phyloP scores from a whole-genome alignment of 2,888 invertebrate genomes.

The Scelioninae gen. 1 region DNA sequence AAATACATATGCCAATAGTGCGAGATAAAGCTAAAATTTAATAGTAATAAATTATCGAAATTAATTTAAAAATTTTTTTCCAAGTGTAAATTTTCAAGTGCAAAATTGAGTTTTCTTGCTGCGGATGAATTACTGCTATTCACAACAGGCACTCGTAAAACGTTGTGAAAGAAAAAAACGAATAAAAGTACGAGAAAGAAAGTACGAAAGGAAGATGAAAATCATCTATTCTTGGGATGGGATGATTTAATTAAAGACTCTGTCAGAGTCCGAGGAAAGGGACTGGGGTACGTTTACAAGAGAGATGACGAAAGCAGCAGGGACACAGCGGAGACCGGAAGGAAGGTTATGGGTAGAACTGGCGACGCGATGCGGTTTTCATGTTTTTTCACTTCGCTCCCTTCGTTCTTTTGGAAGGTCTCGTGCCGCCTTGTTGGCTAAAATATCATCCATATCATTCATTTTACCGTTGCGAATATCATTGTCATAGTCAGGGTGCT shows the following conservation, averaged over 20 bases:
- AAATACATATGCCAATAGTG: too few relatives aligned
- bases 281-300: slow-evolving; percentile 52
- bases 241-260: slow-evolving; percentile 81
- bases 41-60: too few relatives aligned
- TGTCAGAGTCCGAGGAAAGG: slow-evolving; percentile 72
- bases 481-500: slow-evolving; percentile 74
- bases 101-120: slow-evolving; percentile 56
- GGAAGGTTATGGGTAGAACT: slow-evolving; percentile 79
- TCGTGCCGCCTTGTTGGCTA: slow-evolving; percentile 82
- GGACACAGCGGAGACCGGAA: slow-evolving; percentile 79
- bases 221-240: slow-evolving; percentile 72
- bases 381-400: slow-evolving; percentile 84
- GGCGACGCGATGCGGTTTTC: slow-evolving; percentile 85
- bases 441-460: slow-evolving; percentile 80
- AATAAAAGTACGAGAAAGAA: slow-evolving; percentile 48
- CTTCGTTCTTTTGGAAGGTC: slow-evolving; percentile 77
- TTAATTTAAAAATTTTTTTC: too few relatives aligned
- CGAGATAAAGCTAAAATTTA: too few relatives aligned
- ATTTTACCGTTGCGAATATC: slow-evolving; percentile 77
- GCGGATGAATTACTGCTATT: slow-evolving; percentile 63
- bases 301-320: slow-evolving; percentile 72
- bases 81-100: slow-evolving; percentile 26
- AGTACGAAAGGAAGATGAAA: slow-evolving; percentile 67
- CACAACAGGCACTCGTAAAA: slow-evolving; percentile 69
- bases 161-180: slow-evolving; percentile 34